A percentile compares a stretch with the other conserved stretches of the same genome.
Evolutionary conservation across 2,113 vertebrate genomes (phyloP).

Genomic region (Lepisosteus osseus): DNA sequence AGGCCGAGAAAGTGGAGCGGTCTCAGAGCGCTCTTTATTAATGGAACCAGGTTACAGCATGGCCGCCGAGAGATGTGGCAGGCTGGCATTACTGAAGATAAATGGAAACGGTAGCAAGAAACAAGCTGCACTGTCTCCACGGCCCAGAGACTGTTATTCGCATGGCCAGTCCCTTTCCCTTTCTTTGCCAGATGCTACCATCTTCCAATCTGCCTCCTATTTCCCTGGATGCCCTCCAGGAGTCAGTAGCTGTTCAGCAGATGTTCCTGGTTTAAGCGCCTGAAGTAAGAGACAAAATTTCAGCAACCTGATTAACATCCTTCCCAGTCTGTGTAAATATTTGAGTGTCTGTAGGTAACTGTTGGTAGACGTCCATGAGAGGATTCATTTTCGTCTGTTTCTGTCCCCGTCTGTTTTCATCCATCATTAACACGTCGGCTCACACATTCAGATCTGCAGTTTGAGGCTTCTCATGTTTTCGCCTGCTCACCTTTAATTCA

Average conservation of each 20-base stretch:
- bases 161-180: background rate
- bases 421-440: too few species aligned
- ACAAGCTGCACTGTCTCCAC: background rate
- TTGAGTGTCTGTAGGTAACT: constrained; percentile 3
- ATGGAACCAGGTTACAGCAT: too few species aligned
- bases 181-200: background rate
- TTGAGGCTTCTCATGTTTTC: too few species aligned
- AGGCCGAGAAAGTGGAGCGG: too few species aligned
- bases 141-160: background rate
- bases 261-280: background rate
- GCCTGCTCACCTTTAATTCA: too few species aligned
- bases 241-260: background rate
- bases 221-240: background rate
- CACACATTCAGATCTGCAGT: too few species aligned
- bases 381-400: too few species aligned
- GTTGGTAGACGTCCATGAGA: too few species aligned
- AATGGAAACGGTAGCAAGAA: background rate
- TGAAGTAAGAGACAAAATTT: background rate
- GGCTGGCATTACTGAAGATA: too few species aligned
- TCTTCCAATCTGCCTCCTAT: background rate
- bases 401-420: too few species aligned
- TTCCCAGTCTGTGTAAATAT: background rate
- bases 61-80: too few species aligned
- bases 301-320: constrained; percentile 4
- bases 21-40: too few species aligned